Base-by-base conservation (phyloP, 2,113 vertebrate species). In the Phainopepla nitens region DNA sequence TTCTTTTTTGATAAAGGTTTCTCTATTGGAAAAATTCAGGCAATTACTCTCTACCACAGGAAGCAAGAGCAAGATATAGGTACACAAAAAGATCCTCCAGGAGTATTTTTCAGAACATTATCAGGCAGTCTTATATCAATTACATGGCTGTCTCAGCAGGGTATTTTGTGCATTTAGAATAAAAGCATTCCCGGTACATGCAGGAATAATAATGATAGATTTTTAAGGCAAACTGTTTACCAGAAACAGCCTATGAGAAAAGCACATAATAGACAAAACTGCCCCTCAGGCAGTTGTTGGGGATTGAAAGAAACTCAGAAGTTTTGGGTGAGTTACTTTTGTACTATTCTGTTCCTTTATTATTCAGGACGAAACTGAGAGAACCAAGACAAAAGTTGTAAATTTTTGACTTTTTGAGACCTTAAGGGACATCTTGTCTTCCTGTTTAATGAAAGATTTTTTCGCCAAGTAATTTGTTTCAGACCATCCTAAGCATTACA, bases 141-240 rank as follows among this genome's bases (percentile, higher is more conserved):
- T 88, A 57, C 36, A 45, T 61, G 81, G 31, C 39, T 73, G 58
- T 66, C 82, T 94, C 79, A 73, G 75, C 14, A 31, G 71, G 27
- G 18, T 29, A 54, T 65, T 93, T 93, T 66, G 31, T 77, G 39
- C 28, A 64, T 88, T 92, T 41, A 88, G 61, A 95, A 92, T 88
- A 91, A 81, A 54, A 91, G 18, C 13, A 41, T 64, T 90, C 84
- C 42, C 61, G 76, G 22, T 88, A 88, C 92, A 66, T 39, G n/a
- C 50, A 54, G 42, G 62, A 27, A 88, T 88, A 92, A 80, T 45
- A 80, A 84, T 73, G 76, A 62, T 54, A 90, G 88, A 41, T 66
- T 94, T 94, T 89, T 76, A 95, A 94, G 54, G 42, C 75, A 80
- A 88, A 93, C 16, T 61, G 14, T 60, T 93, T 93, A 86, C 79